Base-by-base conservation (phyloP, 2,113 vertebrate species). In the Laterallus jamaicensis region DNA sequence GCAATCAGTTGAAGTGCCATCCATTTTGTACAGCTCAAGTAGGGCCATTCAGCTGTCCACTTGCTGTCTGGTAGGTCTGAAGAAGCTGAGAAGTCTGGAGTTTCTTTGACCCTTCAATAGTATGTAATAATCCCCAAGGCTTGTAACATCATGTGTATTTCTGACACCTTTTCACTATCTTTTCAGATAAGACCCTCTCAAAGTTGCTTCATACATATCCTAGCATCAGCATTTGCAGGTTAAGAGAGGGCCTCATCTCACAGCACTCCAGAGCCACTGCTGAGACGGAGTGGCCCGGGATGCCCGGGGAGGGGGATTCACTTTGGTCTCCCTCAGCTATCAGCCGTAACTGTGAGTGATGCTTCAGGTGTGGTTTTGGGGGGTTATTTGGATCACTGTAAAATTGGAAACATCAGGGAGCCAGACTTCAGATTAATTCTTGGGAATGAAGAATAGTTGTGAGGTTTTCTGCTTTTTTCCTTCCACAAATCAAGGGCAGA, bases 401-500 rank as follows among this genome's bases (percentile, higher is more conserved):
- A 96, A 95, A 96, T 91, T 96, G 77, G 90, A 96, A 97, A 95
- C 95, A 95, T 84, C 73, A 92, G 88, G 96, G 63, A 90, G 31
- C 35, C 90, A 92, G 81, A 40, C 67, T 89, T 79, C 29, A 76
- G 80, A 84, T 92, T 93, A 89, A 73, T 91, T 94, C 49, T 58
- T 50, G 83, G n/a, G 54, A 89, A 84, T 84, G 82, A 93, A 76
- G 92, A 94, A 90, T 94, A 75, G 86, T 86, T 96, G 80, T 85
- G 69, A 88, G 82, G 66, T 92, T 96, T 96, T 95, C 58, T 88
- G 76, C 25, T 92, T 93, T 95, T 47, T 96, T 66, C 28, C 58
- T 94, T 92, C 55, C 86, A 83, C 92, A 96, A 96, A 96, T 96
- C 90, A 96, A 92, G 90, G 86, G 88, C 95, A 96, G 92, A 91